Conservation (phyloP, 2,888 invertebrate species). For the Sphecodes monilicornis region DNA sequence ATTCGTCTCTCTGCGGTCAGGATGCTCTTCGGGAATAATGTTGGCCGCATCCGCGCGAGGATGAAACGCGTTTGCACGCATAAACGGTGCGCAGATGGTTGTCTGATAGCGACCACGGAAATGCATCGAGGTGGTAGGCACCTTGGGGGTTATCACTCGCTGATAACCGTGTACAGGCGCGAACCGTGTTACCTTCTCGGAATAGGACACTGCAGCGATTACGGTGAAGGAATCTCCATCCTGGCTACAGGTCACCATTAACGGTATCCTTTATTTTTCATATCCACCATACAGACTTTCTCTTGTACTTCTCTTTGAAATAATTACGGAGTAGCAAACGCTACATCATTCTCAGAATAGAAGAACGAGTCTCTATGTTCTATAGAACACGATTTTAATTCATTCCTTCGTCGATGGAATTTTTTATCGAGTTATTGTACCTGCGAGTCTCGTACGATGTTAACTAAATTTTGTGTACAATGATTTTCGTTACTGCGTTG, state of each 20-base stretch:
- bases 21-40: conserved; percentile 30
- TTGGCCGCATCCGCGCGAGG: conserved; percentile 23
- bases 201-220: conserved; percentile 5
- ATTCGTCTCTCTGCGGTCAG: conserved; percentile 36
- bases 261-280: conserved; percentile 15
- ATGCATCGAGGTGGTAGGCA: conserved; percentile 62
- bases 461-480: background rate
- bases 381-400: background rate
- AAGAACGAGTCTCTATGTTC: background rate
- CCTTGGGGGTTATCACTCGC: conserved; percentile 64
- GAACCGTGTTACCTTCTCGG: conserved; percentile 21
- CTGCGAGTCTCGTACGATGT: background rate
- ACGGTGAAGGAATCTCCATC: background rate
- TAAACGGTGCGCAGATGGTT: conserved; percentile 61
- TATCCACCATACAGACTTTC: background rate
- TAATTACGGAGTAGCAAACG: background rate
- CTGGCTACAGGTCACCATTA: background rate
- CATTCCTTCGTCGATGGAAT: background rate
- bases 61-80: conserved; percentile 58
- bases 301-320: background rate
- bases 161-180: conserved; percentile 57
- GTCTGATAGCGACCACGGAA: conserved; percentile 60
- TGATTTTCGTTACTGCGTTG: background rate
- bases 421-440: background rate
- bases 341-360: background rate